Evolutionary conservation across 2,888 invertebrate genomes (phyloP).

Genomic region (Euphydryas editha): DNA sequence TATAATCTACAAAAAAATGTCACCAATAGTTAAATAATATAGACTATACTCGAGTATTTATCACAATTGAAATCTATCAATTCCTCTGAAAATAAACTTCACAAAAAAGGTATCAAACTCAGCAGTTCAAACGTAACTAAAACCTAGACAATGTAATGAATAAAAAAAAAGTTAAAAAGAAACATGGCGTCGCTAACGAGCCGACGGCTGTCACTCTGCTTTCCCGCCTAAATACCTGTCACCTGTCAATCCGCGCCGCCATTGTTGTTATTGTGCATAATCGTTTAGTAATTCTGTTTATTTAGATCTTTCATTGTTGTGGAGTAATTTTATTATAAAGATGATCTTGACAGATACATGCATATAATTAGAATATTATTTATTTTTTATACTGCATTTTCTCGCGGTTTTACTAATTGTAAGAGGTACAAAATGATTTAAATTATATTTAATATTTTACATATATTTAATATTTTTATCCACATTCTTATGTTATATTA

Average conservation of each 20-base stretch:
- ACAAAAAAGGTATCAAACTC: slow-evolving; percentile 10
- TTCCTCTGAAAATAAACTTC: not conserved
- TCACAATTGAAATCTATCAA: no score
- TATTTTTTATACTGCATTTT: not conserved
- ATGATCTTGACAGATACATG: slow-evolving; percentile 11
- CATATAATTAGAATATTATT: not conserved
- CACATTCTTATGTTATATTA: no score
- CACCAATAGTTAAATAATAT: no score
- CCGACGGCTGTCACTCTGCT: slow-evolving; percentile 62
- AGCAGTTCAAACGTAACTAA: slow-evolving; percentile 14
- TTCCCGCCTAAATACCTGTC: slow-evolving; percentile 78
- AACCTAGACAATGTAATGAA: slow-evolving; percentile 33
- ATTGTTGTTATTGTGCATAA: slow-evolving; percentile 46
- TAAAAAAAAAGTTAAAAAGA: slow-evolving; percentile 50
- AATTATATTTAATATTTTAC: no score
- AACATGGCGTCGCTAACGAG: slow-evolving; percentile 73
- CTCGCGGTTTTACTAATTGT: not conserved
- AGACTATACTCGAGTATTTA: no score
- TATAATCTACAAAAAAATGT: no score
- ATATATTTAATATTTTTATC: no score
- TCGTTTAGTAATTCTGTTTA: slow-evolving; percentile 41
- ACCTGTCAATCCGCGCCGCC: slow-evolving; percentile 61
- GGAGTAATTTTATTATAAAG: slow-evolving; percentile 19
- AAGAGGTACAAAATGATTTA: no score
- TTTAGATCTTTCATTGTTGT: slow-evolving; percentile 29